These are phyloP conservation scores for Meriones psammophilus DNA, from an alignment of 2,797 vertebrate species.

Conservation along the genomic window DNA sequence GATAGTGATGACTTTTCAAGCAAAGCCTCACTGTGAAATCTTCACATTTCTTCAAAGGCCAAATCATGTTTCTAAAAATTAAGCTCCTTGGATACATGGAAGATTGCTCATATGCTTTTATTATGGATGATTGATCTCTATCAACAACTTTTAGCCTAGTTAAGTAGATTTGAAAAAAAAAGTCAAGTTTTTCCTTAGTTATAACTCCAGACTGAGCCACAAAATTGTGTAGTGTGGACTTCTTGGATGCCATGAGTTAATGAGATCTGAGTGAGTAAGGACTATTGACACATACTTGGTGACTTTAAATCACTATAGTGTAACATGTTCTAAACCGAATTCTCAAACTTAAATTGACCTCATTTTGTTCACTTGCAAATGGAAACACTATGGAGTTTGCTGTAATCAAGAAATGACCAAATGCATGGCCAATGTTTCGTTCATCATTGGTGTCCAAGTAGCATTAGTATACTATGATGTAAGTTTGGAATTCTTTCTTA, in stretches of 20 bases:
- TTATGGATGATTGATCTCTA: neutral
- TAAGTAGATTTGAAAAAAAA: constrained; percentile 42
- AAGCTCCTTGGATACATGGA: neutral
- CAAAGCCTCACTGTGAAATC: neutral
- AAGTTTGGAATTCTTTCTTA: constrained; percentile 12
- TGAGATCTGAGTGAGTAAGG: neutral
- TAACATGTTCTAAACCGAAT: neutral
- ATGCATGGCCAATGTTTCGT: neutral
- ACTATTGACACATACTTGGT: neutral
- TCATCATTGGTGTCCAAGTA: neutral
- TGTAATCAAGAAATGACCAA: neutral
- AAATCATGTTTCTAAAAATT: constrained; percentile 43
- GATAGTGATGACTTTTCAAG: neutral
- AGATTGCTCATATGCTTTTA: constrained; percentile 49
- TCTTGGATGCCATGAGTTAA: neutral
- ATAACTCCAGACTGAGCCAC: constrained; percentile 12
- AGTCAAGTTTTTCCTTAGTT: constrained; percentile 4
- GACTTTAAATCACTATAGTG: neutral
- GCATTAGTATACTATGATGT: neutral
- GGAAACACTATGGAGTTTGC: neutral
- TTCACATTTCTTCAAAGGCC: neutral
- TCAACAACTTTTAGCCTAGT: constrained; percentile 26
- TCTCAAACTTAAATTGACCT: neutral
- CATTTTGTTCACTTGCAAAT: neutral
- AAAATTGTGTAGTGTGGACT: neutral